Evolutionary conservation across 2,113 vertebrate genomes (phyloP).

Genomic region (Dasyprocta punctata): DNA sequence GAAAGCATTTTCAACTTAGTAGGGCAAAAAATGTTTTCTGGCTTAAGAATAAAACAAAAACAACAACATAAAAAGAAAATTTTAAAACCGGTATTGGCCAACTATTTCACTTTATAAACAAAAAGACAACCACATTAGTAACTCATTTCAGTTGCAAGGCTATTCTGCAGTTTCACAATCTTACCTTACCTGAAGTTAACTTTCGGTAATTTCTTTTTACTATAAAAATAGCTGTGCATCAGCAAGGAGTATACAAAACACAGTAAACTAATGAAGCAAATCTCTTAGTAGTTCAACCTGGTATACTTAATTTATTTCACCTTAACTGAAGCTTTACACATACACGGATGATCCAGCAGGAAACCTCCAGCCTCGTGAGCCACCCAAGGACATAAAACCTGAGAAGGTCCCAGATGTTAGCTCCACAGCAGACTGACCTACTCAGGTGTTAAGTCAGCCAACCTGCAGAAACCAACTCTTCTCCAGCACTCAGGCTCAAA

Average conservation of each 20-base stretch:
- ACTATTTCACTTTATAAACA: slow-evolving; percentile 26
- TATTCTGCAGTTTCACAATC: background rate
- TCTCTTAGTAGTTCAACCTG: background rate
- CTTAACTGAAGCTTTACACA: background rate
- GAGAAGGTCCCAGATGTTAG: slow-evolving; percentile 72
- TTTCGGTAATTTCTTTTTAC: background rate
- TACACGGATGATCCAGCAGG: background rate
- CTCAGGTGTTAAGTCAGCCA: slow-evolving; percentile 63
- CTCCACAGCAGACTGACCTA: slow-evolving; percentile 77
- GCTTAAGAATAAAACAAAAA: background rate
- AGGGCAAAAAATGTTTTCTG: slow-evolving; percentile 34
- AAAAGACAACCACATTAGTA: background rate
- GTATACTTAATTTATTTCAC: background rate
- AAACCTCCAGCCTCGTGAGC: slow-evolving; percentile 56
- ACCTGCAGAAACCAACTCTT: slow-evolving; percentile 44
- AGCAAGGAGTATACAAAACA: background rate
- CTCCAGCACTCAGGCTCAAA: slow-evolving; percentile 37
- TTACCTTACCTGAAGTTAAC: background rate
- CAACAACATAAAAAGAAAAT: background rate
- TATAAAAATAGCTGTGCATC: background rate
- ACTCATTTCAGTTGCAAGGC: background rate
- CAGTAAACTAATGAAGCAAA: background rate
- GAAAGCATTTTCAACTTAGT: background rate
- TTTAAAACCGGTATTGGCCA: background rate
- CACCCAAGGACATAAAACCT: slow-evolving; percentile 67